Percentiles rank a stretch among this genome's conserved stretches.
phyloP scores from a whole-genome alignment of 2,797 vertebrate genomes.

The Chromis chromis region DNA sequence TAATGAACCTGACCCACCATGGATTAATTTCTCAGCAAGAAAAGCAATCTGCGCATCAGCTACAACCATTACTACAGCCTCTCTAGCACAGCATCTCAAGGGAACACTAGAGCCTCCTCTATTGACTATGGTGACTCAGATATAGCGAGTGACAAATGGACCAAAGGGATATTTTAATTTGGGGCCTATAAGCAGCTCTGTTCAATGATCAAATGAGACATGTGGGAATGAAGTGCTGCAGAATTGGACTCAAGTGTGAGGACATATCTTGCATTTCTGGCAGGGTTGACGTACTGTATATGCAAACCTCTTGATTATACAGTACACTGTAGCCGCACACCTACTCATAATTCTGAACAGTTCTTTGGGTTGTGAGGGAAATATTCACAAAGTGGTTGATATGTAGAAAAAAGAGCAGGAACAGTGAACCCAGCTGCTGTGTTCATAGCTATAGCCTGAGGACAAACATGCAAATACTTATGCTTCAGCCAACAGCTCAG shows the following conservation, averaged over 20 bases:
- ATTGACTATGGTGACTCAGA: constrained; percentile 46
- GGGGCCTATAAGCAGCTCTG: constrained; percentile 34
- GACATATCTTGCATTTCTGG: constrained; percentile 6
- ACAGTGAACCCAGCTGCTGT: constrained; percentile 34
- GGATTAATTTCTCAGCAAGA: constrained; percentile 67
- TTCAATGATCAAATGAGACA: constrained; percentile 51
- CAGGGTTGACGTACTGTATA: neutral
- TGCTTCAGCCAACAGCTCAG: constrained; percentile 27
- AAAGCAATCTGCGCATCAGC: constrained; percentile 68
- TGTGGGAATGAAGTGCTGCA: constrained; percentile 27
- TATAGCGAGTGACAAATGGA: constrained; percentile 65
- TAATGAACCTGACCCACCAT: constrained; percentile 66
- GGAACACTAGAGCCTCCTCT: constrained; percentile 54
- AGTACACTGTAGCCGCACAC: neutral
- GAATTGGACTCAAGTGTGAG: constrained; percentile 5
- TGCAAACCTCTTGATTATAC: neutral
- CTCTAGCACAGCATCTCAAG: constrained; percentile 36
- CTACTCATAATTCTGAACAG: constrained; percentile 2
- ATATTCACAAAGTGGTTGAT: constrained; percentile 22
- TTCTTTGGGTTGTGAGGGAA: constrained; percentile 9
- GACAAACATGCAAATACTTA: constrained; percentile 46
- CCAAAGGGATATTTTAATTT: constrained; percentile 65
- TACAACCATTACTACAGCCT: constrained; percentile 44
- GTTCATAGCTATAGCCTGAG: constrained; percentile 20
- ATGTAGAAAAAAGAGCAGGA: constrained; percentile 30